Evolutionary conservation across 2,113 vertebrate species (phyloP).

Genomic region (Tonatia bakeri): DNA sequence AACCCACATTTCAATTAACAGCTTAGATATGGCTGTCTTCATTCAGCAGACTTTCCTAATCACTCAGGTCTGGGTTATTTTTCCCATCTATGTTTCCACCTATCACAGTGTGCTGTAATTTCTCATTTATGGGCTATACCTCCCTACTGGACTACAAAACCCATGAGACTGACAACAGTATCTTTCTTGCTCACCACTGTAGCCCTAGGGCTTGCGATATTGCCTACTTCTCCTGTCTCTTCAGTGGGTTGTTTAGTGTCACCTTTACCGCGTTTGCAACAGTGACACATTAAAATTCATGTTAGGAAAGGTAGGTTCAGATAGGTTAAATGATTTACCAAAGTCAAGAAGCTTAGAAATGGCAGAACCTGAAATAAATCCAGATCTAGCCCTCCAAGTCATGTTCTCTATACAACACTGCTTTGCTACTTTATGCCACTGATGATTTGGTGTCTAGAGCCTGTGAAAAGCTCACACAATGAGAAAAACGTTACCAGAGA

Average conservation of each 20-base stretch:
- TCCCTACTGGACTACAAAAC: background rate
- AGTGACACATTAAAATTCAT: background rate
- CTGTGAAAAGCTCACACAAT: background rate
- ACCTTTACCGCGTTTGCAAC: background rate
- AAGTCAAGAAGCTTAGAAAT: background rate
- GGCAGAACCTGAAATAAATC: background rate
- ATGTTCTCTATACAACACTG: background rate
- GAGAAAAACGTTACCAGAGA: background rate
- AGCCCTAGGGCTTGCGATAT: background rate
- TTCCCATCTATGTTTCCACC: background rate
- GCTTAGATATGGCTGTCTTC: background rate
- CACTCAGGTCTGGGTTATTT: background rate
- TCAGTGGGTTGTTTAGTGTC: background rate
- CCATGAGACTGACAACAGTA: background rate
- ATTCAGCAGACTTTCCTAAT: background rate
- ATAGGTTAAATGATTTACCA: background rate
- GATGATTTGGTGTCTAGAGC: background rate
- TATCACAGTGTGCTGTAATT: background rate
- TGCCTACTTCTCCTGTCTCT: background rate
- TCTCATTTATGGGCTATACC: background rate
- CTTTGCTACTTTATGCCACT: background rate
- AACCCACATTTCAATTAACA: background rate
- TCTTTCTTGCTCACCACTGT: background rate
- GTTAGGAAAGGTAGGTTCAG: background rate
- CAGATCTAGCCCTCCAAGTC: background rate